These are phyloP conservation scores for Aythya baeri DNA, from an alignment of 2,113 vertebrate species.

Conservation along the genomic window DNA sequence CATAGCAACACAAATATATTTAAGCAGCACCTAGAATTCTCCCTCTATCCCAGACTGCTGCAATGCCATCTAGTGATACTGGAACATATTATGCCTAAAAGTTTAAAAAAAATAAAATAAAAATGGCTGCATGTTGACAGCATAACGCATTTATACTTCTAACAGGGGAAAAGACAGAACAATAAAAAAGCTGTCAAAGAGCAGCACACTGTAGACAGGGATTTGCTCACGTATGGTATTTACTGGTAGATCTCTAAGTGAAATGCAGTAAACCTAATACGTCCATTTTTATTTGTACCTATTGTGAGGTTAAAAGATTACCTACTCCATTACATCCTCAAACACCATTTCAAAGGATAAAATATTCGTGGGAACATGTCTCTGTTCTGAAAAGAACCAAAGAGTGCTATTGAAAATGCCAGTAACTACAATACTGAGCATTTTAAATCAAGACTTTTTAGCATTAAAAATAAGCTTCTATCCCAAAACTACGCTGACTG, in stretches of 20 bases:
- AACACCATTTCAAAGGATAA: neutral
- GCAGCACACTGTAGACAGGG: fast-evolving
- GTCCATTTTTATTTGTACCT: neutral
- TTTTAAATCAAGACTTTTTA: neutral
- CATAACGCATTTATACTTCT: neutral
- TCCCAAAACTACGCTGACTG: neutral
- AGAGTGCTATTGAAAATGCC: neutral
- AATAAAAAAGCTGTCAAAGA: neutral
- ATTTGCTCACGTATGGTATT: neutral
- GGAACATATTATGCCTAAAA: neutral
- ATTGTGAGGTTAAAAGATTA: neutral
- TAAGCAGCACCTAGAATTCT: neutral
- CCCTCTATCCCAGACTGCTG: neutral
- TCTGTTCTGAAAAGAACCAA: neutral
- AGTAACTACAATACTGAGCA: neutral
- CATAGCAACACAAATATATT: neutral
- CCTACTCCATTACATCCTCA: neutral
- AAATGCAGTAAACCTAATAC: neutral
- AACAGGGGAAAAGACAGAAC: neutral
- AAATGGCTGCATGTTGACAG: neutral
- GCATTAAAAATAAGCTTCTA: neutral
- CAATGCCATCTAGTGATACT: neutral
- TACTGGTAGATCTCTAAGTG: neutral
- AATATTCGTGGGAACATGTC: neutral
- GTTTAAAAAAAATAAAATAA: neutral